phyloP scores from a whole-genome alignment of 1,140 invertebrate species.

The Ridgeia piscesae region DNA sequence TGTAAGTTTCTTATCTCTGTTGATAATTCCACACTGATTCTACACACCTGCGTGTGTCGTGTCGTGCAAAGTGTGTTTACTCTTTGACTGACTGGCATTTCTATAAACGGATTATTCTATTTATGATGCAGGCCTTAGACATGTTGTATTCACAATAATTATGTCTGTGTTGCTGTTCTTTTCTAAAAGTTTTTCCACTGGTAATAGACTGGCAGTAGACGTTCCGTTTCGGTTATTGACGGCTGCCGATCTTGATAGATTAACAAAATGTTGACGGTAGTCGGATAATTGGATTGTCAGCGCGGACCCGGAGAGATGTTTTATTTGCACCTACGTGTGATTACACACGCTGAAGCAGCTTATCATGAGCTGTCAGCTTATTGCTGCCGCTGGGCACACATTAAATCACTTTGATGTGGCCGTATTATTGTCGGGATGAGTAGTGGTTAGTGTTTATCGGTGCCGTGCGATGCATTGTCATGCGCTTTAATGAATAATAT shows the following conservation, averaged over 20 bases:
- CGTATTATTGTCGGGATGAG: background rate
- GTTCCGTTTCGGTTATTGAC: background rate
- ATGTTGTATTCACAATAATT: background rate
- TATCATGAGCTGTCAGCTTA: background rate
- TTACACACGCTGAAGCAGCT: background rate
- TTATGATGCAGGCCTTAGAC: background rate
- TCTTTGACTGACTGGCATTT: background rate
- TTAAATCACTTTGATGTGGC: slow-evolving; percentile 1
- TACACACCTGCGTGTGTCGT: background rate
- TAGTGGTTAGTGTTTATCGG: background rate
- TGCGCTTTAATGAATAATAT: slow-evolving; percentile 1
- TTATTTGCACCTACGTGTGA: background rate
- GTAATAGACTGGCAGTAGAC: background rate
- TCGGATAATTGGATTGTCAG: background rate
- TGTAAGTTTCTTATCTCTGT: background rate
- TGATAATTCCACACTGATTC: slow-evolving; percentile 1
- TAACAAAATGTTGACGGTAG: background rate
- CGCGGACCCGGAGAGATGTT: background rate
- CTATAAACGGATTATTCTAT: background rate
- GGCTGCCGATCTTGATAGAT: background rate
- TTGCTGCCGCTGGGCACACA: background rate
- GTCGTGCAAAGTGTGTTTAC: background rate
- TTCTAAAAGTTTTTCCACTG: background rate
- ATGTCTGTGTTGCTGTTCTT: background rate
- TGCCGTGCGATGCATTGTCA: background rate